A percentile compares a stretch with the other conserved stretches of the same genome.
phyloP scores from a whole-genome alignment of 2,113 vertebrate species.

The Panthera tigris region DNA sequence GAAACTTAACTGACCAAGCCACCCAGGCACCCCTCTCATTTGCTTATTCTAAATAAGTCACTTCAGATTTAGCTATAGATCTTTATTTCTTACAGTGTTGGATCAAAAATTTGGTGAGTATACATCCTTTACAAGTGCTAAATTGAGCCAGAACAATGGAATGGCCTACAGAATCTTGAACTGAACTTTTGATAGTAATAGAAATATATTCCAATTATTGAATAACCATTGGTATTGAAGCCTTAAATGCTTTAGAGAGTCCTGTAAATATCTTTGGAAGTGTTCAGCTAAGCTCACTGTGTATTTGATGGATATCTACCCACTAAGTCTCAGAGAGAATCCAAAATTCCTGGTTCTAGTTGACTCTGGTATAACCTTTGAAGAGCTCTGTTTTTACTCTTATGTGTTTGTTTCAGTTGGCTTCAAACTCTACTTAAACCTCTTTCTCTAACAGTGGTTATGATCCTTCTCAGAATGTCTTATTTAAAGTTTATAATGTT shows the following conservation, averaged over 20 bases:
- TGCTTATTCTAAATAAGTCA: constrained; percentile 20
- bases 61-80: not conserved
- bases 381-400: not conserved
- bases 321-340: constrained; percentile 27
- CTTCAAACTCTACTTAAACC: constrained; percentile 36
- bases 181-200: not conserved
- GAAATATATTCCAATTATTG: not conserved
- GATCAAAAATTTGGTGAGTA: not conserved
- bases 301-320: not conserved
- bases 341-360: not conserved
- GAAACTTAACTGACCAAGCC: no score
- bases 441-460: not conserved
- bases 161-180: not conserved
- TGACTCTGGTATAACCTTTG: not conserved
- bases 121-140: not conserved
- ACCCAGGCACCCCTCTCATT: no score
- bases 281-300: not conserved
- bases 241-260: constrained; percentile 24
- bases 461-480: constrained; percentile 18
- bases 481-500: not conserved
- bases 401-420: constrained; percentile 1
- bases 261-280: not conserved
- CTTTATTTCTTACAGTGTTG: constrained; percentile 35
- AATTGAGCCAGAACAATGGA: not conserved
- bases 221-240: not conserved